Base-by-base conservation (phyloP, 23 tunicate species). In the Diplosoma virens region DNA sequence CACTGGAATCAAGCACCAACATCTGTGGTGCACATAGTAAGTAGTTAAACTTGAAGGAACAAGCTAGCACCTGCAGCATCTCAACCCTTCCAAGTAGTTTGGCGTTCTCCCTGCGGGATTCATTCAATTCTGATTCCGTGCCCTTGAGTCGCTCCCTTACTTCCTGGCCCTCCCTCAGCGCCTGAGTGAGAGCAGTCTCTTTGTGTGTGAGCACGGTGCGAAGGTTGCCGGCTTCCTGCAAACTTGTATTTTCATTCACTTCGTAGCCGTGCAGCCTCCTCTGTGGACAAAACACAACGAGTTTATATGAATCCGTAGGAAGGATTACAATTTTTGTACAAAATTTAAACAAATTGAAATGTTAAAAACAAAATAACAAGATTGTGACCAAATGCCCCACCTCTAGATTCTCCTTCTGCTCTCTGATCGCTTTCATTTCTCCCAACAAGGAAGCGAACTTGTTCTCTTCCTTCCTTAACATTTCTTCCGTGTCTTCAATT, bases 11-110 rank as follows among this genome's bases (percentile, higher is more conserved):
- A n/a, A n/a, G n/a, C n/a, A n/a, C n/a, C n/a, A n/a, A n/a, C n/a
- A n/a, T n/a, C n/a, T n/a, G n/a, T n/a, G n/a, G n/a, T n/a, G n/a
- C n/a, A n/a, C n/a, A n/a, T n/a, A n/a, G n/a, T n/a, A n/a, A n/a
- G n/a, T n/a, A n/a, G n/a, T n/a, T n/a, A n/a, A n/a, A n/a, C n/a
- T n/a, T n/a, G n/a, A n/a, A n/a, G n/a, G n/a, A n/a, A n/a, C n/a
- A n/a, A 56, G 21, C 20, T 56, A 14, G 7, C 23, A 87, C 96
- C 88, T 89, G 76, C 32, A 89, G 47, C 33, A 86, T 71, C 50
- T 82, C 96, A 25, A 89, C 64, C 59, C 77, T 89, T 25, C 96
- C 96, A 0, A 69, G 45, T 29, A 83, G 74, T 47, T 86, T 80
- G 0, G 87, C 96, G 32, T 69, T 78, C 28, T 89, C 96, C 21